Evolutionary conservation across 2,797 vertebrate species (phyloP).

Genomic region (Stomatorhinus walkeri): DNA sequence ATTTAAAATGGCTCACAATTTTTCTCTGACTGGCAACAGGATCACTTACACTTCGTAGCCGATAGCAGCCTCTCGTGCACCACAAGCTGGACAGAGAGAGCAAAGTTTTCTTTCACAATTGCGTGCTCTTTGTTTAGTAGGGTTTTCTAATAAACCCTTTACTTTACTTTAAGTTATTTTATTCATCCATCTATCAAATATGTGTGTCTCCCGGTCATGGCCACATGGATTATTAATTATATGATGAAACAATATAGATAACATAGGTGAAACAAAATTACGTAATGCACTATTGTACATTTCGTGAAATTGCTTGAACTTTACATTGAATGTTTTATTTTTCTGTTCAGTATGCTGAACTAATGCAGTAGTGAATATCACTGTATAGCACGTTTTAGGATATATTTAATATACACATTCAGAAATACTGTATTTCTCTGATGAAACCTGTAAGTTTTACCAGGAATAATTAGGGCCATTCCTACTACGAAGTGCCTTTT

Average conservation of each 20-base stretch:
- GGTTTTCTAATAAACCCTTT: no score
- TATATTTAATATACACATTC: neutral
- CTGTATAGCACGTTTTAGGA: neutral
- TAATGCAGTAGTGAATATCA: neutral
- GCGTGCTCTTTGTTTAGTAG: no score
- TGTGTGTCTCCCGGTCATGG: neutral
- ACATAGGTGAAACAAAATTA: neutral
- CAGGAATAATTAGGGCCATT: neutral
- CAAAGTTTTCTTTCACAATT: no score
- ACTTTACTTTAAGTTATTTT: neutral
- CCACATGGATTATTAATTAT: neutral
- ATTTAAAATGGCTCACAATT: no score
- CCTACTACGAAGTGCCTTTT: neutral
- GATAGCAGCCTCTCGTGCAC: no score
- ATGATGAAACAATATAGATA: neutral
- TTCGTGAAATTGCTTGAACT: neutral
- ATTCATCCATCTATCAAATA: neutral
- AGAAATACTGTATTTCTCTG: neutral
- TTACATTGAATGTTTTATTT: neutral
- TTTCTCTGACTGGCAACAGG: no score
- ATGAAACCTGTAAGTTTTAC: neutral
- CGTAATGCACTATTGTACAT: neutral
- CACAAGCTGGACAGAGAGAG: no score
- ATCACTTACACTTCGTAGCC: no score
- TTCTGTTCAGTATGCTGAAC: neutral